A percentile compares a stretch with the other conserved stretches of the same genome.
These are phyloP conservation scores for Chauna torquata DNA, from an alignment of 2,113 vertebrate species.

Conservation along the genomic window DNA sequence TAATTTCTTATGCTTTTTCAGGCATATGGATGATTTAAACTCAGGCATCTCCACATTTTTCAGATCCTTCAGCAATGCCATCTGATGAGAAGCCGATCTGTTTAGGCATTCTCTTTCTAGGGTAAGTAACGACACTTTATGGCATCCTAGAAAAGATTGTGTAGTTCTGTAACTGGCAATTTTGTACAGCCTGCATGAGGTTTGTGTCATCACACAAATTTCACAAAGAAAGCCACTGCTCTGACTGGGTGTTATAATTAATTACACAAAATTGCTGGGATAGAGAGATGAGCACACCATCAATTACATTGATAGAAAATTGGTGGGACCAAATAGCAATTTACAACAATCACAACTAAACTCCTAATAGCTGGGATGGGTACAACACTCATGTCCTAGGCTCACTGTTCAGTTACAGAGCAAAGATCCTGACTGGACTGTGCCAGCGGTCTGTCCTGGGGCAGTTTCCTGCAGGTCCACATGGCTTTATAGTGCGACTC, in stretches of 20 bases:
- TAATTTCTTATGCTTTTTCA: slow-evolving; percentile 51
- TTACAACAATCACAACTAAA: not conserved
- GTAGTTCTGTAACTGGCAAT: slow-evolving; percentile 33
- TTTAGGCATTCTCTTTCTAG: slow-evolving; percentile 57
- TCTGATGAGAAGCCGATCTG: slow-evolving; percentile 51
- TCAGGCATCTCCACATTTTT: slow-evolving; percentile 32
- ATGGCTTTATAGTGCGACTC: accelerated
- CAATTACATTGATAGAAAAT: slow-evolving; percentile 13
- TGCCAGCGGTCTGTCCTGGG: not conserved
- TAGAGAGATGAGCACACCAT: not conserved
- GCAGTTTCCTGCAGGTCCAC: not conserved
- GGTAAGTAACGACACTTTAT: slow-evolving; percentile 49
- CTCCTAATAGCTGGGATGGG: not conserved
- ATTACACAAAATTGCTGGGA: not conserved
- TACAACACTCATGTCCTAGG: not conserved
- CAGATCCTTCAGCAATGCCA: slow-evolving; percentile 31
- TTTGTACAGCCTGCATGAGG: slow-evolving; percentile 36
- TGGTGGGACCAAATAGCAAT: not conserved
- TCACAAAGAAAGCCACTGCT: slow-evolving; percentile 24
- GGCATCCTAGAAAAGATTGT: slow-evolving; percentile 39
- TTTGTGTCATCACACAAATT: slow-evolving; percentile 28
- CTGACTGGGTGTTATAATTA: slow-evolving; percentile 21
- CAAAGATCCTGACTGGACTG: not conserved
- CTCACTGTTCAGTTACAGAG: not conserved
- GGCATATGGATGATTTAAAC: slow-evolving; percentile 34